phyloP scores from a whole-genome alignment of 2,888 invertebrate genomes.

The Pantelozetes paolii region DNA sequence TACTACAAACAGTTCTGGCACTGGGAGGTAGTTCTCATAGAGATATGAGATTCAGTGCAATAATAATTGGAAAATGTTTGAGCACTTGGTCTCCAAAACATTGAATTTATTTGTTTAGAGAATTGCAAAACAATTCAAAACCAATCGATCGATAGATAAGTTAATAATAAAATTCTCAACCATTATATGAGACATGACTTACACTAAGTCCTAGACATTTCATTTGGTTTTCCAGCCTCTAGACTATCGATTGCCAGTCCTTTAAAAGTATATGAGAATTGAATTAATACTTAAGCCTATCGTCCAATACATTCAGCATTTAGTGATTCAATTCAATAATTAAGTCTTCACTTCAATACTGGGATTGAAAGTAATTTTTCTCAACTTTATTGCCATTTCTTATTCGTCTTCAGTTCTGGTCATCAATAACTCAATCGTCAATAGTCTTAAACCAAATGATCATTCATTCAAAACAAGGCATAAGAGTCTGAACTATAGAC shows the following conservation, averaged over 20 bases:
- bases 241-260: background rate
- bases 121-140: background rate
- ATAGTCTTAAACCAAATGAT: background rate
- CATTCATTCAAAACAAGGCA: background rate
- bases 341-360: background rate
- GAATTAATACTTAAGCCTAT: constrained; percentile 4
- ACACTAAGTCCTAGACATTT: background rate
- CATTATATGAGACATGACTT: background rate
- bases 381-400: background rate
- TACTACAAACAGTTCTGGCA: no score
- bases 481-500: background rate
- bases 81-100: no score
- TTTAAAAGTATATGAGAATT: background rate
- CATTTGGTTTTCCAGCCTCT: background rate
- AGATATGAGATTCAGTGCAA: no score
- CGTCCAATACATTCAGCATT: background rate
- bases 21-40: no score
- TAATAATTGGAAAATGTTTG: no score
- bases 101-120: no score
- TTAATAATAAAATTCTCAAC: constrained; percentile 1
- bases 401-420: background rate
- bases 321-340: background rate
- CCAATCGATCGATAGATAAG: constrained; percentile 9
- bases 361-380: background rate
- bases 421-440: background rate